phyloP scores from a whole-genome alignment of 2,888 invertebrate species.

The Vannuccia rotundouncinata region DNA sequence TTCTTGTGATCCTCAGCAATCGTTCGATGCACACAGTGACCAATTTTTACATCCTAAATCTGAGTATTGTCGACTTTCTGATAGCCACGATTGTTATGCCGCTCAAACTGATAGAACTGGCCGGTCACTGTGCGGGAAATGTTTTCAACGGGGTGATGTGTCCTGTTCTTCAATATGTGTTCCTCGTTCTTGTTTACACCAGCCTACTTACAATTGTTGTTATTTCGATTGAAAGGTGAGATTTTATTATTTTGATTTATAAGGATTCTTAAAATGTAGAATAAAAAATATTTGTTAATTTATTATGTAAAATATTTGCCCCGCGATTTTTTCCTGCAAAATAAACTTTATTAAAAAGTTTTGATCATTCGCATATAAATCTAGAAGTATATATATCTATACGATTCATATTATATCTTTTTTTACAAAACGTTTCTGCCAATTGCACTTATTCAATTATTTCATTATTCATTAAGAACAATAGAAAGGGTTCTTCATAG shows the following conservation, averaged over 20 bases:
- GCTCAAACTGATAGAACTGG: constrained; percentile 57
- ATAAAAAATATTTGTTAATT: too few species aligned
- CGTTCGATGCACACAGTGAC: constrained; percentile 58
- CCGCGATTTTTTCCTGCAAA: too few species aligned
- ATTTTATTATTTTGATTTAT: not conserved
- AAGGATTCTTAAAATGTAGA: too few species aligned
- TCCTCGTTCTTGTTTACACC: constrained; percentile 52
- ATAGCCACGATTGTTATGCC: constrained; percentile 57
- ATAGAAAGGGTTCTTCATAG: too few species aligned
- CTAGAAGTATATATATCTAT: too few species aligned
- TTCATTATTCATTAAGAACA: too few species aligned
- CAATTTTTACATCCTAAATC: constrained; percentile 58
- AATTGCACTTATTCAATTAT: too few species aligned
- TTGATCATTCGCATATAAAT: too few species aligned
- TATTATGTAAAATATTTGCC: too few species aligned
- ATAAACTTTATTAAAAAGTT: too few species aligned
- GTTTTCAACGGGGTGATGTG: constrained; percentile 41
- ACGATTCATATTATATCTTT: too few species aligned
- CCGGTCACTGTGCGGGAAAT: constrained; percentile 49
- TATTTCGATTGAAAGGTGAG: constrained; percentile 58
- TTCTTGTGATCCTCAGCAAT: constrained; percentile 55
- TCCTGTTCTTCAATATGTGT: constrained; percentile 49
- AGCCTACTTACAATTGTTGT: constrained; percentile 58
- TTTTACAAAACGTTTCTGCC: too few species aligned
- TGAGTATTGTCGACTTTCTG: constrained; percentile 57